Base-by-base conservation (phyloP, 2,797 vertebrate genomes). In the Phaenicophaeus curvirostris region DNA sequence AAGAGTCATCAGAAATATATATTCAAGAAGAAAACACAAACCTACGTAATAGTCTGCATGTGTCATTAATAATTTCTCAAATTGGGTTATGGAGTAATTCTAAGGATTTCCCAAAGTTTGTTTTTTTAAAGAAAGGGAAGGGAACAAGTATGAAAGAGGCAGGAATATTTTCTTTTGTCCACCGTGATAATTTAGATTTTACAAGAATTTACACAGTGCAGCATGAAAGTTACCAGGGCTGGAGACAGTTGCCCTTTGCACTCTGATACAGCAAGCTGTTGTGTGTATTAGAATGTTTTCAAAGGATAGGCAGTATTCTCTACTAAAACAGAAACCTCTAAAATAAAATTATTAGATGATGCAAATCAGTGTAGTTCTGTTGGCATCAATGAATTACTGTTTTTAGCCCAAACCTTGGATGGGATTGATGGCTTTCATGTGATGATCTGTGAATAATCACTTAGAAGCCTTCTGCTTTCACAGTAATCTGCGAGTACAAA, bases 71-170 rank as follows among this genome's bases (percentile, higher is more conserved):
- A 71, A 41, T 53, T 51, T 50, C 35, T 92, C 37, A 74, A 54
- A 46, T 55, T 14, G 23, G 23, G 4, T 48, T 78, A 16, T 7
- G 61, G 51, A 59, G 15, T 54, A 5, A 17, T 62, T 76, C 42
- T 62, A 5, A 88, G 25, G 41, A 35, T 63, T 78, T 89, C 66
- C 18, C 46, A 50, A 75, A 83, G 31, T 48, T 63, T 44, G 8
- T 69, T 89, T 75, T 71, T 69, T 39, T 39, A 39, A 39, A 65
- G 48, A 85, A 50, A 20, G 41, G 46, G 37, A 94, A 75, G 19
- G 0, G 0, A 81, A 30, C 8, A 33, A 51, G 11, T 61, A 23
- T 35, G 13, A 86, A 76, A 72, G 15, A 37, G 12, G 13, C 5
- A 55, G 35, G n/a, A 42, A 3, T 80, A 35, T 81, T 74, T 89